Evolutionary conservation across 2,888 invertebrate genomes (phyloP).

Genomic region (Holacanthella duospinosa): DNA sequence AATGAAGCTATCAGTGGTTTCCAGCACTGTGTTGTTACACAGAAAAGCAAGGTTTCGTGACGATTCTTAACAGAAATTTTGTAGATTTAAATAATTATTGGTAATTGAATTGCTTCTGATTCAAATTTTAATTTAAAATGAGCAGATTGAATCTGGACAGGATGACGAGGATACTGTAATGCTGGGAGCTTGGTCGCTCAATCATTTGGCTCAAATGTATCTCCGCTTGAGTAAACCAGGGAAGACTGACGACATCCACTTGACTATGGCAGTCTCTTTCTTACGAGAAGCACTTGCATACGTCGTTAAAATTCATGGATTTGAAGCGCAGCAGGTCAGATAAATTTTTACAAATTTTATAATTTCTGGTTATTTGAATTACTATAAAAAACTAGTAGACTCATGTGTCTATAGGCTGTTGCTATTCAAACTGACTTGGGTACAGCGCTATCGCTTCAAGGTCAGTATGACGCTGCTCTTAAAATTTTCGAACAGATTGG

Average conservation of each 20-base stretch:
- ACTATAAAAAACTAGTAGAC: too few species aligned
- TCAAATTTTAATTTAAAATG: constrained; percentile 31
- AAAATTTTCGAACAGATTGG: constrained; percentile 25
- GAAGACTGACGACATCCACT: constrained; percentile 13
- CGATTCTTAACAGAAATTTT: neutral
- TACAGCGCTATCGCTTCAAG: constrained; percentile 29
- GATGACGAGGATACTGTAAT: constrained; percentile 54
- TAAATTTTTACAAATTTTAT: neutral
- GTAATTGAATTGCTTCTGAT: too few species aligned
- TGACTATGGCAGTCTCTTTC: constrained; percentile 20
- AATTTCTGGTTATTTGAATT: neutral
- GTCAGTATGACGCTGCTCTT: constrained; percentile 31
- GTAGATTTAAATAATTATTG: neutral
- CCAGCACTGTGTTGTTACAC: constrained; percentile 66
- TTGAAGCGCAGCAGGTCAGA: constrained; percentile 32
- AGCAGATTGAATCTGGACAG: constrained; percentile 45
- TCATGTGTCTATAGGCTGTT: too few species aligned
- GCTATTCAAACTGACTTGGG: constrained; percentile 14
- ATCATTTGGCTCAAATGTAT: constrained; percentile 33
- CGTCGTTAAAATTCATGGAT: constrained; percentile 27
- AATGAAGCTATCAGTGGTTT: constrained; percentile 69
- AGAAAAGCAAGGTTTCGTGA: constrained; percentile 40
- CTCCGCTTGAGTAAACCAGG: constrained; percentile 18
- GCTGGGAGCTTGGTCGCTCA: constrained; percentile 43
- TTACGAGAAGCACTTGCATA: constrained; percentile 27